Evolutionary conservation across 2,797 vertebrate genomes (phyloP).

Genomic region (Taenioides sp.): DNA sequence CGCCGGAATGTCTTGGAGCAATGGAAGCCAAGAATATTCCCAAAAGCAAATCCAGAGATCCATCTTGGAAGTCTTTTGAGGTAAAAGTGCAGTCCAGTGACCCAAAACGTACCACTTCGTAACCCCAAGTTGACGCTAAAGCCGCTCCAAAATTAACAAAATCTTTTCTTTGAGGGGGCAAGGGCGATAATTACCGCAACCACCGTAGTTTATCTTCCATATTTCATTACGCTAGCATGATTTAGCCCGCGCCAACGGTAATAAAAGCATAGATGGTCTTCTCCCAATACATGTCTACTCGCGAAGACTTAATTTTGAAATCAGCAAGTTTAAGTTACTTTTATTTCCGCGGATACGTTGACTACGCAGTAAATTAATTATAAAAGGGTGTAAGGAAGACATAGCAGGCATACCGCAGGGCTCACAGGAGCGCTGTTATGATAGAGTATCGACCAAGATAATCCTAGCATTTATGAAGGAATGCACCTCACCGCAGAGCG

Average conservation of each 20-base stretch:
- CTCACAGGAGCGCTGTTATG: slow-evolving; percentile 19
- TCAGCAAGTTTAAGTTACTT: slow-evolving; percentile 8
- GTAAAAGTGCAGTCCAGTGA: neutral
- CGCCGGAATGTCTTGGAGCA: slow-evolving; percentile 29
- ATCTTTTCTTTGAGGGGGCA: slow-evolving; percentile 56
- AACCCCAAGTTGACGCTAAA: neutral
- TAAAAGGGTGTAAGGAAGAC: slow-evolving; percentile 34
- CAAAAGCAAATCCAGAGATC: slow-evolving; percentile 28
- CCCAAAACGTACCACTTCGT: neutral
- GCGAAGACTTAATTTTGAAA: slow-evolving; percentile 4
- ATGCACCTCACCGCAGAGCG: neutral
- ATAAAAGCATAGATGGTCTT: slow-evolving; percentile 67
- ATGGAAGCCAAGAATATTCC: slow-evolving; percentile 27
- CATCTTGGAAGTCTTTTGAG: slow-evolving; percentile 36
- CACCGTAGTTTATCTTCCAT: slow-evolving; percentile 61
- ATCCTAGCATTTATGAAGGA: neutral
- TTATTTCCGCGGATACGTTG: neutral
- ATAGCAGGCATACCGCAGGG: slow-evolving; percentile 33
- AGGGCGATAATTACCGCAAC: slow-evolving; percentile 62
- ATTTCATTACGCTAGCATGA: slow-evolving; percentile 71
- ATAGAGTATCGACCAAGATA: slow-evolving; percentile 5
- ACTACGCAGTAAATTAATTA: slow-evolving; percentile 29
- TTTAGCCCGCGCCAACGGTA: slow-evolving; percentile 71
- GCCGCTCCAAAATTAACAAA: slow-evolving; percentile 65
- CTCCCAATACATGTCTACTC: slow-evolving; percentile 42